phyloP scores from a whole-genome alignment of 1,140 invertebrate genomes.

The Conopomorpha cramerella region DNA sequence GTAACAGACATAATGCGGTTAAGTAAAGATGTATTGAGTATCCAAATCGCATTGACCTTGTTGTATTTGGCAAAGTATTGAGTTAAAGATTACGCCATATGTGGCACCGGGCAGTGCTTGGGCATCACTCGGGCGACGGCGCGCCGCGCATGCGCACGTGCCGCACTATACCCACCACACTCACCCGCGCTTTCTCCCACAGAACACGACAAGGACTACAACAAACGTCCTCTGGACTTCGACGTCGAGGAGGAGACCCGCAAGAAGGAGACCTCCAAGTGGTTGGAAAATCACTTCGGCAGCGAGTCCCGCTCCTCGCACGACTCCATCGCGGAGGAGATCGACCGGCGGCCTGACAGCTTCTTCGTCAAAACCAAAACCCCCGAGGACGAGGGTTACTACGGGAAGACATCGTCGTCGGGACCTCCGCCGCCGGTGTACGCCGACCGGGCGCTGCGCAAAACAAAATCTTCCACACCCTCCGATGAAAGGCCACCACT shows the following conservation, averaged over 20 bases:
- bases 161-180: constrained; percentile 11
- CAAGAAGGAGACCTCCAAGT: constrained; percentile 86
- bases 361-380: constrained; percentile 79
- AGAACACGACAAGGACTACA: constrained; percentile 75
- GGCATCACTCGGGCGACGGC: constrained; percentile 17
- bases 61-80: constrained; percentile 51
- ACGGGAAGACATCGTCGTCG: constrained; percentile 37
- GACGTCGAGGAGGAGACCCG: constrained; percentile 87
- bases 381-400: constrained; percentile 38
- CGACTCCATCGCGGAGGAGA: constrained; percentile 61
- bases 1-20: constrained; percentile 23
- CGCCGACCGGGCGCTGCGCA: constrained; percentile 34
- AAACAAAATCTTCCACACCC: constrained; percentile 48
- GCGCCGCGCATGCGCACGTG: constrained; percentile 23
- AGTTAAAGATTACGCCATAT: constrained; percentile 45
- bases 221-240: constrained; percentile 78
- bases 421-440: constrained; percentile 38
- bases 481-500: constrained; percentile 38
- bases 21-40: constrained; percentile 34
- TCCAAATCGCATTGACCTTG: constrained; percentile 54
- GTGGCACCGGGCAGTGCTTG: constrained; percentile 17
- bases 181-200: constrained; percentile 18
- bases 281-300: constrained; percentile 88
- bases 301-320: constrained; percentile 80
- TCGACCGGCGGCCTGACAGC: constrained; percentile 64